These are phyloP conservation scores for Ophion slaviceki DNA, from an alignment of 2,888 invertebrate genomes.

Conservation along the genomic window DNA sequence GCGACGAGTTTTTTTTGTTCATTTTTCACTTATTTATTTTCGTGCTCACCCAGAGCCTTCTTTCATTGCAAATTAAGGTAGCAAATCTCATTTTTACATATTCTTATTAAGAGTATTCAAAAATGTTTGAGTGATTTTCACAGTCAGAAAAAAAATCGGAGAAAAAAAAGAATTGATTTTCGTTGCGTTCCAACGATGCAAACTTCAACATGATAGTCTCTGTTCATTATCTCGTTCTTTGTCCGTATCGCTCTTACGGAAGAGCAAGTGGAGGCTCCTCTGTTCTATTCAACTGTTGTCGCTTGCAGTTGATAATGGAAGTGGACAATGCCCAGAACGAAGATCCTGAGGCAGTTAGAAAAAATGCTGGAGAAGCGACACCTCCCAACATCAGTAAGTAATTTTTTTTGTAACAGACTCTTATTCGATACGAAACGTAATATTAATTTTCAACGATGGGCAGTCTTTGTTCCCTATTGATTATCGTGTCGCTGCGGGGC, in stretches of 20 bases:
- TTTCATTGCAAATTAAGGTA: too few species aligned
- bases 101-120: too few species aligned
- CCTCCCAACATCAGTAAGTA: conserved; percentile 39
- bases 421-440: not conserved
- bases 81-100: too few species aligned
- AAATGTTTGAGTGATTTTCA: too few species aligned
- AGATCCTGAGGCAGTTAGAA: conserved; percentile 5
- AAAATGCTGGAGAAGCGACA: conserved; percentile 15
- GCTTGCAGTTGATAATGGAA: conserved; percentile 51
- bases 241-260: not conserved
- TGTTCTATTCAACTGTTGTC: not conserved
- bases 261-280: not conserved
- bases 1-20: too few species aligned
- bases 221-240: not conserved
- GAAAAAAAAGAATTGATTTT: too few species aligned
- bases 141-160: too few species aligned
- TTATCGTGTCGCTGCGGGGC: not conserved
- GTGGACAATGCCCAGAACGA: conserved; percentile 11
- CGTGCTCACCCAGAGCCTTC: too few species aligned
- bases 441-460: not conserved
- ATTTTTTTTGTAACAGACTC: not conserved
- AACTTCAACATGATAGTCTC: not conserved
- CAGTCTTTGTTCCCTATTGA: not conserved
- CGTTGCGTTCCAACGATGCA: too few species aligned
- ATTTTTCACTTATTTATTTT: too few species aligned